These are phyloP conservation scores for Epistrophe grossulariae DNA, from an alignment of 2,888 invertebrate genomes.

Conservation along the genomic window DNA sequence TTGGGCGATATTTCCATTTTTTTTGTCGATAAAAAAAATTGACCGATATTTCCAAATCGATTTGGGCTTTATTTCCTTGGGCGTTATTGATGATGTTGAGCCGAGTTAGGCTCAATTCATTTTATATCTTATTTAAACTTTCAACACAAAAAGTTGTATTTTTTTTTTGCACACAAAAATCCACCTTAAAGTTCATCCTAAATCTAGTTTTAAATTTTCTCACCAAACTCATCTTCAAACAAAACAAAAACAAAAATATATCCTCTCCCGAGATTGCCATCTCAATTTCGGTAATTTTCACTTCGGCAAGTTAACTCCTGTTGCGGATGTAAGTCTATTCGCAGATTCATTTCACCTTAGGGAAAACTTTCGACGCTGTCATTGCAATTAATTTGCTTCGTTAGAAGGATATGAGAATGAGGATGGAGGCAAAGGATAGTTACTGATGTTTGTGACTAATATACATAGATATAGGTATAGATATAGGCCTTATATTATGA, in stretches of 20 bases:
- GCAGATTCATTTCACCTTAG: slow-evolving; percentile 72
- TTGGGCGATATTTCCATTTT: too few species aligned
- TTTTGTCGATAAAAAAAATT: too few species aligned
- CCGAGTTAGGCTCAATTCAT: too few species aligned
- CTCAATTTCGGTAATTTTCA: slow-evolving; percentile 72
- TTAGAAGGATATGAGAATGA: slow-evolving; percentile 50
- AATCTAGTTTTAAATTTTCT: not conserved
- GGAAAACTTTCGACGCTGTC: slow-evolving; percentile 75
- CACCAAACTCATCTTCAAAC: slow-evolving; percentile 4
- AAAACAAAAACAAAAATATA: not conserved
- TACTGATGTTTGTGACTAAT: slow-evolving; percentile 19
- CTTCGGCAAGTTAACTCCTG: slow-evolving; percentile 65
- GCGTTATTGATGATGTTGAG: too few species aligned
- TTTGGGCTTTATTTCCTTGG: too few species aligned
- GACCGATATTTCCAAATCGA: too few species aligned
- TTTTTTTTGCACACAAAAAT: not conserved
- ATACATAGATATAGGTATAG: not conserved
- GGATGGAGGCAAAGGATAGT: not conserved
- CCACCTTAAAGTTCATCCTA: not conserved
- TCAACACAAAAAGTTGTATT: too few species aligned
- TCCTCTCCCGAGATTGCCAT: slow-evolving; percentile 49
- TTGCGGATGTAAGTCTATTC: slow-evolving; percentile 68
- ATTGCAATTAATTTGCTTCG: slow-evolving; percentile 75
- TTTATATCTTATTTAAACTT: not conserved
- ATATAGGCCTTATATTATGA: not conserved